Evolutionary conservation across 2,888 invertebrate species (phyloP).

Genomic region (Antheraea yamamai): DNA sequence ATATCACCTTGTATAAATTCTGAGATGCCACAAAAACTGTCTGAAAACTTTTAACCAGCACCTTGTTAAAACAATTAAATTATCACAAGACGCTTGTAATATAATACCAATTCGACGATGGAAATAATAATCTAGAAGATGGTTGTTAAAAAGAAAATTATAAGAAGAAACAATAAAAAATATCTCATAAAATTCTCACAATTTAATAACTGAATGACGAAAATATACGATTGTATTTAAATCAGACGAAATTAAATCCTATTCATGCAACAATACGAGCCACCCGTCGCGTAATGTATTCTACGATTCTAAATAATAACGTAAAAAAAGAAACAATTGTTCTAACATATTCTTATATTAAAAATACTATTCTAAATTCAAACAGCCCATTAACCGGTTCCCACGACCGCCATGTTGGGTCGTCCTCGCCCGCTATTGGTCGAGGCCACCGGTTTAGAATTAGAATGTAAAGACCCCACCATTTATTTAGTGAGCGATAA

Average conservation of each 20-base stretch:
- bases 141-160: background rate
- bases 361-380: constrained; percentile 82
- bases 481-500: constrained; percentile 80
- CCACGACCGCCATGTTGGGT: constrained; percentile 80
- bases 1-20: too few relatives aligned
- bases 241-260: constrained; percentile 27
- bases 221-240: constrained; percentile 33
- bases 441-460: constrained; percentile 79
- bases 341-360: constrained; percentile 65
- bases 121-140: too few relatives aligned
- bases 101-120: too few relatives aligned
- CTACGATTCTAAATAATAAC: constrained; percentile 35
- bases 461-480: constrained; percentile 81
- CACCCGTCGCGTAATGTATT: background rate
- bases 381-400: constrained; percentile 81
- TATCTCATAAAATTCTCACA: constrained; percentile 2
- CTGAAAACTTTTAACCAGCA: too few relatives aligned
- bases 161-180: constrained; percentile 3
- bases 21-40: too few relatives aligned
- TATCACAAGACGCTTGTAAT: too few relatives aligned
- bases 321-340: constrained; percentile 66
- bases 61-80: too few relatives aligned
- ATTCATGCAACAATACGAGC: background rate
- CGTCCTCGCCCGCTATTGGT: constrained; percentile 80
- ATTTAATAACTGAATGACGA: constrained; percentile 22